Conservation (phyloP, 2,888 invertebrate species). For the Ommatoiulus sabulosus region DNA sequence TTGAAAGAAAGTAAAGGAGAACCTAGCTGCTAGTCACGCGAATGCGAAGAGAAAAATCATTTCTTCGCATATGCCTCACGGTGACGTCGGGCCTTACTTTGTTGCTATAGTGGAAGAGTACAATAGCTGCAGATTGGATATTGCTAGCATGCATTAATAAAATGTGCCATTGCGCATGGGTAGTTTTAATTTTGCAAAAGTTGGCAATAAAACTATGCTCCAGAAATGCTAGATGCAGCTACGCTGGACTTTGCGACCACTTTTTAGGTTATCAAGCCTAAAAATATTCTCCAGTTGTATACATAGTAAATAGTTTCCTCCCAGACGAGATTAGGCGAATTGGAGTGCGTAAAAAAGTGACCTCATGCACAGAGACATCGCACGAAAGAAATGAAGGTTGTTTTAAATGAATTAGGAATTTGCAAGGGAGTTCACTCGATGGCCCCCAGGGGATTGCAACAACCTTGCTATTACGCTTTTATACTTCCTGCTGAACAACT, state of each 20-base stretch:
- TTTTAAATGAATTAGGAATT: conserved; percentile 28
- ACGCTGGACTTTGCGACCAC: not conserved
- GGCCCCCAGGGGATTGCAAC: not conserved
- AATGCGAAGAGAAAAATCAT: too few species aligned
- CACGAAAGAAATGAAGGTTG: conserved; percentile 22
- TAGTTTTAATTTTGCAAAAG: conserved; percentile 13
- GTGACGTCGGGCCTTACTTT: not conserved
- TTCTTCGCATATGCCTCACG: too few species aligned
- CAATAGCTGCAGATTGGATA: not conserved
- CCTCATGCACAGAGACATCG: not conserved
- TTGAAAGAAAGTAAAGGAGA: too few species aligned
- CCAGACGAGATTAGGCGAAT: conserved; percentile 8
- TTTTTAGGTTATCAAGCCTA: conserved; percentile 15
- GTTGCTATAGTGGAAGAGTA: not conserved
- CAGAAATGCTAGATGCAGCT: not conserved
- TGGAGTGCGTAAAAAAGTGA: conserved; percentile 10
- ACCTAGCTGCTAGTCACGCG: too few species aligned
- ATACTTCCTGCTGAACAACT: conserved; percentile 9
- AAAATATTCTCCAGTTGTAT: not conserved
- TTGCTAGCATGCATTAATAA: not conserved
- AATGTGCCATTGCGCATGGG: not conserved
- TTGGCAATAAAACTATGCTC: not conserved
- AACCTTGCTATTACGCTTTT: not conserved
- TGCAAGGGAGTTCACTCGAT: conserved; percentile 13
- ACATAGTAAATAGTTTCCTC: not conserved